Evolutionary conservation across 2,888 invertebrate species (phyloP).

Genomic region (Chrysotoxum bicinctum): DNA sequence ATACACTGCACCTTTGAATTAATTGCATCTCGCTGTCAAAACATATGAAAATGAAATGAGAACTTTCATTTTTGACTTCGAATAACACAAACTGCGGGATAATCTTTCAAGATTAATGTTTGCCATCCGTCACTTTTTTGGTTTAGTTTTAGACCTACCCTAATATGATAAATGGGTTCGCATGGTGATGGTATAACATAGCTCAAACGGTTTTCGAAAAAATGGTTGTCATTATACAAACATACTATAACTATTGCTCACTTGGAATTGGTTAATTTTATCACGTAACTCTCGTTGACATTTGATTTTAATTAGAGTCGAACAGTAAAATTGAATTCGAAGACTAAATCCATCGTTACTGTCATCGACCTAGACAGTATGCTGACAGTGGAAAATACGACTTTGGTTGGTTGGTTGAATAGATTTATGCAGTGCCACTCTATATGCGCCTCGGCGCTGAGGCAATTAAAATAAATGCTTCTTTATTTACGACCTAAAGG

Average conservation of each 20-base stretch:
- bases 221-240: not conserved
- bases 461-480: slow-evolving; percentile 3
- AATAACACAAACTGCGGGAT: not conserved
- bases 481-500: not conserved
- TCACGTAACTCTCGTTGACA: slow-evolving; percentile 59
- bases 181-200: not conserved
- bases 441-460: not conserved
- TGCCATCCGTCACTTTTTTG: not conserved
- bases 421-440: not conserved
- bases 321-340: slow-evolving; percentile 29
- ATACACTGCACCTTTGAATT: slow-evolving; percentile 6
- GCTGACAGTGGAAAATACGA: not conserved
- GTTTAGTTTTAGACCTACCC: not conserved
- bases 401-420: no score
- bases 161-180: not conserved
- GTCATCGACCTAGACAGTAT: slow-evolving; percentile 21
- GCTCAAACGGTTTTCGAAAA: not conserved
- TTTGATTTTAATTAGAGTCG: slow-evolving; percentile 68
- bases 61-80: not conserved
- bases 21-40: slow-evolving; percentile 2
- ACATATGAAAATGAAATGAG: not conserved
- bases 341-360: not conserved
- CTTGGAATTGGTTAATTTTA: slow-evolving; percentile 41
- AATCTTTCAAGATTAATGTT: not conserved
- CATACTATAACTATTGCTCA: not conserved